A percentile compares a stretch with the other conserved stretches of the same genome.
Evolutionary conservation across 1,140 invertebrate genomes (phyloP).

Genomic region (Heliconius eleuchia): DNA sequence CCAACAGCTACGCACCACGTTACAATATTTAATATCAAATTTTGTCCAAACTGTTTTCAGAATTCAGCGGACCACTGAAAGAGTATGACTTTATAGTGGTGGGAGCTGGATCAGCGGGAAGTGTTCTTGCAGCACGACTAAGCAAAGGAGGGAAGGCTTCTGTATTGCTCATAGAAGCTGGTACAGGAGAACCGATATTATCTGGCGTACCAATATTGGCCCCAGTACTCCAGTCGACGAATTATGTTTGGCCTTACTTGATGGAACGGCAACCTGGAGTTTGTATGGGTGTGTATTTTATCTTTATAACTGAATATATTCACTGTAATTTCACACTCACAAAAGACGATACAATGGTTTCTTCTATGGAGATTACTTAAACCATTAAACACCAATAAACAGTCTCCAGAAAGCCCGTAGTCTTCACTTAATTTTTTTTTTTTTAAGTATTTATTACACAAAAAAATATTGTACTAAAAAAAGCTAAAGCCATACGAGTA

Average conservation of each 20-base stretch:
- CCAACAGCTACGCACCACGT: neutral
- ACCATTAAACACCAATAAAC: too few relatives aligned
- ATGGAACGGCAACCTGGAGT: slow-evolving; percentile 83
- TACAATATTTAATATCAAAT: too few relatives aligned
- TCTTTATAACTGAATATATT: neutral
- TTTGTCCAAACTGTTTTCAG: slow-evolving; percentile 38
- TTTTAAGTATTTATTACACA: too few relatives aligned
- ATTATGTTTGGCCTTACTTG: slow-evolving; percentile 89
- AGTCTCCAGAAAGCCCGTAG: too few relatives aligned
- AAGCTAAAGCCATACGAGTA: too few relatives aligned
- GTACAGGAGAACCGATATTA: slow-evolving; percentile 84
- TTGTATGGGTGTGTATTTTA: slow-evolving; percentile 51
- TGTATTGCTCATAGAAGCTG: slow-evolving; percentile 85
- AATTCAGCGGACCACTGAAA: slow-evolving; percentile 60
- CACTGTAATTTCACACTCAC: too few relatives aligned
- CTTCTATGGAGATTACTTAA: too few relatives aligned
- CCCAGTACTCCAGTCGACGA: slow-evolving; percentile 85
- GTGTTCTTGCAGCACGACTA: slow-evolving; percentile 85
- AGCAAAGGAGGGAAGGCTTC: slow-evolving; percentile 80
- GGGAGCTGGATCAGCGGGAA: slow-evolving; percentile 83
- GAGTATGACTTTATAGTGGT: slow-evolving; percentile 82
- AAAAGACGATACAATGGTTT: too few relatives aligned
- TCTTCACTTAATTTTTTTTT: too few relatives aligned
- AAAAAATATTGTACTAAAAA: too few relatives aligned
- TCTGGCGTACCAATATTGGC: slow-evolving; percentile 88